Evolutionary conservation across 1,140 invertebrate species (phyloP).

Genomic region (Diorhabda elongata): DNA sequence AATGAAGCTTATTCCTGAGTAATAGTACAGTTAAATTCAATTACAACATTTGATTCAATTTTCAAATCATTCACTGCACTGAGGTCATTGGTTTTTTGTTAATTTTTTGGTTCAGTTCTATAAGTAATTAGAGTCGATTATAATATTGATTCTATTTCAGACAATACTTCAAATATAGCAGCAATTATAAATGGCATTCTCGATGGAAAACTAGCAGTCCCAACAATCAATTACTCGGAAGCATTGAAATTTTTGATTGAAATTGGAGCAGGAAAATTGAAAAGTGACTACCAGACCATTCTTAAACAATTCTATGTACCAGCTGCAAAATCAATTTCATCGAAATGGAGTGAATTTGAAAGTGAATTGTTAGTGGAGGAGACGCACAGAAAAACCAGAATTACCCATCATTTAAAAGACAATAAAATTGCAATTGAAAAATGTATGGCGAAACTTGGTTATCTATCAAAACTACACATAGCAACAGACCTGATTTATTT

Average conservation of each 20-base stretch:
- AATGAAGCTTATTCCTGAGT: too few species aligned
- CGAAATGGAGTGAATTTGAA: slow-evolving; percentile 17
- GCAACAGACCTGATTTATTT: slow-evolving; percentile 23
- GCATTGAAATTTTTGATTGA: slow-evolving; percentile 26
- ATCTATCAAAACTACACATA: slow-evolving; percentile 22
- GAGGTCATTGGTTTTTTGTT: neutral
- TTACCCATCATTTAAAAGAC: slow-evolving; percentile 10
- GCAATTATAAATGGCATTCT: slow-evolving; percentile 22
- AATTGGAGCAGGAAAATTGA: slow-evolving; percentile 26
- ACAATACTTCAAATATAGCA: slow-evolving; percentile 17
- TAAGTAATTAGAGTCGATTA: neutral
- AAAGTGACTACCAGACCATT: slow-evolving; percentile 24
- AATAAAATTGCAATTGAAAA: neutral
- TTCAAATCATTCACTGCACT: slow-evolving; percentile 1
- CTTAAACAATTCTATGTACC: slow-evolving; percentile 14
- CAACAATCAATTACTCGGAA: slow-evolving; percentile 14
- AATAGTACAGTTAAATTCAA: too few species aligned
- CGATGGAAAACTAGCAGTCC: slow-evolving; percentile 18
- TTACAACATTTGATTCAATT: too few species aligned
- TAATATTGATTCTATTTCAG: neutral
- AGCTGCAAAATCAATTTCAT: slow-evolving; percentile 9
- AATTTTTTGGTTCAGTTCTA: neutral
- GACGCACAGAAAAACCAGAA: slow-evolving; percentile 11
- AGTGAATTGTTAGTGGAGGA: slow-evolving; percentile 3
- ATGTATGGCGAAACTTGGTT: slow-evolving; percentile 15